phyloP scores from a whole-genome alignment of 1,140 invertebrate genomes.

The Panulirus ornatus region DNA sequence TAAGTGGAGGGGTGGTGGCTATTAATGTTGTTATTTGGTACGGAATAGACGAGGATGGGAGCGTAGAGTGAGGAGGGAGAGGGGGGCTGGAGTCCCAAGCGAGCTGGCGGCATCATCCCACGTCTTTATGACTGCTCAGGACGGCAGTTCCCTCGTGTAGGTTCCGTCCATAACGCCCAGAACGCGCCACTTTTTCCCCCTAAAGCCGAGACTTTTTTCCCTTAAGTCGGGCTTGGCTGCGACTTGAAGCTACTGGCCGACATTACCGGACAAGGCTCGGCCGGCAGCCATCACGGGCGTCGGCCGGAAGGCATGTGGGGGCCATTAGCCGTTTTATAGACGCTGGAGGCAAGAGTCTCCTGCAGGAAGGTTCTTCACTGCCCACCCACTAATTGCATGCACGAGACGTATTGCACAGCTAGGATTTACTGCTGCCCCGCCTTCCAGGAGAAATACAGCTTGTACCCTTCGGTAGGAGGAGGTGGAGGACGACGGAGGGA shows the following conservation, averaged over 20 bases:
- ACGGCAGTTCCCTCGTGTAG: background rate
- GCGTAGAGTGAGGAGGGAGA: background rate
- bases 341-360: slow-evolving; percentile 26
- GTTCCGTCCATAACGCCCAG: background rate
- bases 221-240: background rate
- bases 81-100: background rate
- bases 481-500: background rate
- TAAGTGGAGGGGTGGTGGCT: background rate
- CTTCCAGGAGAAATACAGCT: slow-evolving; percentile 3
- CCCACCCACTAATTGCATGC: slow-evolving; percentile 47
- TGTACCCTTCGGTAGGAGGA: background rate
- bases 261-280: background rate
- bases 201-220: background rate
- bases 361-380: background rate
- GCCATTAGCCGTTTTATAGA: slow-evolving; percentile 30
- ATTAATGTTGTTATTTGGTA: background rate
- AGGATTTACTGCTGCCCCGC: background rate
- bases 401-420: background rate
- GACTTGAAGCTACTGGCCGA: background rate
- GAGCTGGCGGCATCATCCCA: background rate
- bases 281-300: background rate
- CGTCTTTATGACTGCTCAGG: background rate
- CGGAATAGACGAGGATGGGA: too few relatives aligned
- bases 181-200: background rate
- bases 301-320: background rate